Conservation (phyloP, 2,113 vertebrate species). For the Genyomyrus donnyi region DNA sequence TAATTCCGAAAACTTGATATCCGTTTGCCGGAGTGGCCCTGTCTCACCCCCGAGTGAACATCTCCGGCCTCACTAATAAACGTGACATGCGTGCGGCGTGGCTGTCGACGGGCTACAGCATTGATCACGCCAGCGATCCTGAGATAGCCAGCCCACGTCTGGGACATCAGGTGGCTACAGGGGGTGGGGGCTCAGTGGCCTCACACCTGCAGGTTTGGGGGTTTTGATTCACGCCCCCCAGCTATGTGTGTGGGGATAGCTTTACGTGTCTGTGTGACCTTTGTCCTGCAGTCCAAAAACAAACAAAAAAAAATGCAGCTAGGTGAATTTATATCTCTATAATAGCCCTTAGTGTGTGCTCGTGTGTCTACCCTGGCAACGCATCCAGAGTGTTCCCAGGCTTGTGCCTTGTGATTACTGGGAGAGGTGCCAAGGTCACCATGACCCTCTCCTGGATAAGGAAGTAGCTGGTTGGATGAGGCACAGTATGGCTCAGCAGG, state of each 20-base stretch:
- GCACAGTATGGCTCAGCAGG: background rate
- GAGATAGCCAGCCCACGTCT: background rate
- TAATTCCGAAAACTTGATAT: slow-evolving; percentile 12
- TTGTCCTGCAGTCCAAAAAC: background rate
- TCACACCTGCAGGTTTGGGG: background rate
- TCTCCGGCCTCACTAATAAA: background rate
- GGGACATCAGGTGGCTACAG: background rate
- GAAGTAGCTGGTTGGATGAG: background rate
- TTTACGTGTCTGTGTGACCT: background rate
- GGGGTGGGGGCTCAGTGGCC: background rate
- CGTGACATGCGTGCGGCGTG: background rate
- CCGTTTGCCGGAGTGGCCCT: background rate
- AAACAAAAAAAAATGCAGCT: background rate
- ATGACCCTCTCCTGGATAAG: background rate
- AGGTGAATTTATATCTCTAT: background rate
- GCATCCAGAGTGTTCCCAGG: background rate
- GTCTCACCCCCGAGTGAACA: background rate
- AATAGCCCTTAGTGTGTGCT: background rate
- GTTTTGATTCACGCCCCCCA: background rate
- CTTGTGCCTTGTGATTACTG: background rate
- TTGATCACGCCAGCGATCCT: background rate
- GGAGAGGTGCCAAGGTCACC: background rate
- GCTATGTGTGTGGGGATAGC: background rate
- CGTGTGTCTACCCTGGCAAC: background rate
- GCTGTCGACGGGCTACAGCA: background rate